Evolutionary conservation across 2,797 vertebrate genomes (phyloP).

Genomic region (Anguilla marmorata): DNA sequence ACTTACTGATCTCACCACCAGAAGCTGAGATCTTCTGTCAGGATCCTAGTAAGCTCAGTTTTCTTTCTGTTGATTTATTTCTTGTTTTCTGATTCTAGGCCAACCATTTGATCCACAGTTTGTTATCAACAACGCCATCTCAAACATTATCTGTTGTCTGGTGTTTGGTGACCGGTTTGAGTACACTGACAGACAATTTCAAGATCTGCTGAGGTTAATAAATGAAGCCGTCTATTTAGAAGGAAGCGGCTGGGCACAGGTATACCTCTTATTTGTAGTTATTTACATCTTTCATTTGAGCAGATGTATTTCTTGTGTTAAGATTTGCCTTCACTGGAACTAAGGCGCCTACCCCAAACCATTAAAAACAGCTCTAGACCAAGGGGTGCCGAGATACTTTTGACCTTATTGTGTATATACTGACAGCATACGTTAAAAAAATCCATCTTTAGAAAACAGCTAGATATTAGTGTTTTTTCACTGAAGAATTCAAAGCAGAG

Average conservation of each 20-base stretch:
- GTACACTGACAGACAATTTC: conserved; percentile 54
- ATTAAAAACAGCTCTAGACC: not conserved
- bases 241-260: conserved; percentile 46
- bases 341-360: not conserved
- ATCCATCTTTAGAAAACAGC: not conserved
- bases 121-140: conserved; percentile 56
- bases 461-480: not conserved
- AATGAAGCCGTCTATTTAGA: conserved; percentile 38
- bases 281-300: not conserved
- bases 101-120: conserved; percentile 49
- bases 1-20: not conserved
- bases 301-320: not conserved
- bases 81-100: conserved; percentile 42
- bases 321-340: not conserved
- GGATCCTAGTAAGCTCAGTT: not conserved
- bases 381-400: not conserved
- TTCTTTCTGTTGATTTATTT: not conserved
- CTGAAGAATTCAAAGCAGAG: not conserved
- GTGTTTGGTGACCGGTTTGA: conserved; percentile 65
- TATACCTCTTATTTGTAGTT: conserved; percentile 34
- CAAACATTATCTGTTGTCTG: conserved; percentile 66
- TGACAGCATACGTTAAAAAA: too few relatives aligned
- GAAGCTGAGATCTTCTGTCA: not conserved
- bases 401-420: not conserved
- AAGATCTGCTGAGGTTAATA: conserved; percentile 45